Conservation (phyloP, 2,888 invertebrate genomes). For the Caenorhabditis angaria region DNA sequence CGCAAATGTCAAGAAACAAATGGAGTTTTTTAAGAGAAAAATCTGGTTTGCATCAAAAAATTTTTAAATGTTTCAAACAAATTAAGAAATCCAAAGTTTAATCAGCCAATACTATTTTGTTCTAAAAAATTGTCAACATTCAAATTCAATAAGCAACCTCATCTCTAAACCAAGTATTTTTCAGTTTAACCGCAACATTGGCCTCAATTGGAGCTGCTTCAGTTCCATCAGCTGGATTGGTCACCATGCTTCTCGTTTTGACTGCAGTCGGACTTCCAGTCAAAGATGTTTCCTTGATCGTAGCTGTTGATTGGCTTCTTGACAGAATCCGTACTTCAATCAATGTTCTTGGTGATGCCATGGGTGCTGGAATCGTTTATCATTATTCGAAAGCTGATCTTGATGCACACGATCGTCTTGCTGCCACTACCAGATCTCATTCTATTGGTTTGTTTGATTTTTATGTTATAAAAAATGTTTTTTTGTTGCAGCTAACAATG, state of each 20-base stretch:
- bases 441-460: constrained; percentile 25
- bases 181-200: constrained; percentile 90
- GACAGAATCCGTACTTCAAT: constrained; percentile 77
- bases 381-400: constrained; percentile 74
- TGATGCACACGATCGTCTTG: constrained; percentile 46
- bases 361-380: constrained; percentile 77
- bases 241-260: constrained; percentile 74
- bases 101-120: too few species aligned
- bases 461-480: not conserved
- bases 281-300: constrained; percentile 75
- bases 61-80: too few species aligned
- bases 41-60: too few species aligned
- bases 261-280: constrained; percentile 75
- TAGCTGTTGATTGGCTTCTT: constrained; percentile 76
- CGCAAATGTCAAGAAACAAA: too few species aligned
- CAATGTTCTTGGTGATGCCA: constrained; percentile 77
- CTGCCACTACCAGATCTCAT: constrained; percentile 40
- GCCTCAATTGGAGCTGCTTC: constrained; percentile 98
- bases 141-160: not conserved
- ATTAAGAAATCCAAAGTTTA: too few species aligned
- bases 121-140: too few species aligned
- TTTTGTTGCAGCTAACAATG: constrained; percentile 33
- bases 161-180: constrained; percentile 10
- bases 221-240: constrained; percentile 76
- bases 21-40: too few species aligned